Base-by-base conservation (phyloP, 2,113 vertebrate species). In the Calyptomena viridis region DNA sequence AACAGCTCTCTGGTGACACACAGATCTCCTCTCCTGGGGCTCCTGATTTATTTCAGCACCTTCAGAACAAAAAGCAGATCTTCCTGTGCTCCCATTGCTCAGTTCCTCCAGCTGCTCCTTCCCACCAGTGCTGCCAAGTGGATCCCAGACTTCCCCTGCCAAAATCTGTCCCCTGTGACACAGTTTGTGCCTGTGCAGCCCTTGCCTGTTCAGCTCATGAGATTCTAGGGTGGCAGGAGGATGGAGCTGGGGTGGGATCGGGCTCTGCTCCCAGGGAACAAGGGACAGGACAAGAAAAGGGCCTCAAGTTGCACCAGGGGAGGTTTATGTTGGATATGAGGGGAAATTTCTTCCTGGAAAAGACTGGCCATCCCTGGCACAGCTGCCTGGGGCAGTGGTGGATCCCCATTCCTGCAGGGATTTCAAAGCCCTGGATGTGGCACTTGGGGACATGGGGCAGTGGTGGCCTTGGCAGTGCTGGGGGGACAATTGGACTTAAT, bases 281-380 rank as follows among this genome's bases (percentile, higher is more conserved):
- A 0, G 30, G 1, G 1, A 14, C 42, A 58, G 6, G 2, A 9
- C 3, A 4, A 13, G 44, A 66, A 12, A 33, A 44, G 1, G 4
- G 13, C 53, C 40, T 74, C 40, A 28, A 19, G 40, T 4, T 35
- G 33, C 11, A 15, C 46, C 58, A 62, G 63, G 63, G 19, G 20
- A 66, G 63, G 21, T 33, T 44, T 31, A 62, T 30, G 20, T 23
- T 25, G 71, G 25, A 19, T n/a, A 47, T 39, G 18, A 47, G 47
- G 17, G 37, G 8, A 14, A 7, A 40, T 55, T 47, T 31, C 55
- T 25, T 40, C 47, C 17, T 18, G 11, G 11, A 6, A 68, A 47
- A 39, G 23, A 27, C 7, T 39, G 5, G 5, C 52, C 46, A 42
- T 44, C 31, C 6, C 27, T 73, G 76, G 58, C 44, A 74, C 37